Conservation (phyloP, 2,797 vertebrate genomes). For the Anguilla anguilla region DNA sequence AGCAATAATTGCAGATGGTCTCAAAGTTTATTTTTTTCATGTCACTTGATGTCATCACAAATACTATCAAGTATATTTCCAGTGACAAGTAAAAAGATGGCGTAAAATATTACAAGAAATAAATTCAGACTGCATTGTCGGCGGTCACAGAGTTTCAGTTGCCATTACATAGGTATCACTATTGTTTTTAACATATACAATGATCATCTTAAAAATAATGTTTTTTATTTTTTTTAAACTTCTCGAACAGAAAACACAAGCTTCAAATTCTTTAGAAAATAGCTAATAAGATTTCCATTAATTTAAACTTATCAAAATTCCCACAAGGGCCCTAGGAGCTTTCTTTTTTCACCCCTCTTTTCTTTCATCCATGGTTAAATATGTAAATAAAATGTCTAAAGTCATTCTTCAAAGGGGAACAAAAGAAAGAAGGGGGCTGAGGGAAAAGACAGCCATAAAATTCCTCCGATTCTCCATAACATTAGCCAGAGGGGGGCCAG, state of each 20-base stretch:
- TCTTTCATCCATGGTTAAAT: constrained; percentile 99
- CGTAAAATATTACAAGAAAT: neutral
- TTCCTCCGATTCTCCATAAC: constrained; percentile 98
- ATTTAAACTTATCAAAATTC: constrained; percentile 93
- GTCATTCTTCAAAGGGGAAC: constrained; percentile 99
- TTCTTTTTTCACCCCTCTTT: constrained; percentile 82
- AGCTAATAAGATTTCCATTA: constrained; percentile 83
- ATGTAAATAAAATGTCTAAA: constrained; percentile 99
- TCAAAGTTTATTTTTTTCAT: constrained; percentile 10
- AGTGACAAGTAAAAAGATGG: neutral
- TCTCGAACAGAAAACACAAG: constrained; percentile 74
- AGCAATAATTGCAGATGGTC: neutral
- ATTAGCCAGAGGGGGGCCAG: constrained; percentile 95
- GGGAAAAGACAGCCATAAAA: constrained; percentile 98
- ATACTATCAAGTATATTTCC: constrained; percentile 43
- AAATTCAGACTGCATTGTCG: constrained; percentile 37
- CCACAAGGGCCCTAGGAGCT: constrained; percentile 82
- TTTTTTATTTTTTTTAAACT: constrained; percentile 30
- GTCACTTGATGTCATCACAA: constrained; percentile 36
- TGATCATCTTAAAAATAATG: constrained; percentile 25
- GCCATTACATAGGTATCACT: constrained; percentile 12
- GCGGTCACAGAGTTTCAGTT: neutral
- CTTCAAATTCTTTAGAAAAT: constrained; percentile 71
- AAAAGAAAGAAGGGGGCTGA: constrained; percentile 94
- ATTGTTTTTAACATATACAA: constrained; percentile 23